These are phyloP conservation scores for Scaptomyza parva DNA, from an alignment of 2,888 invertebrate species.

Conservation along the genomic window DNA sequence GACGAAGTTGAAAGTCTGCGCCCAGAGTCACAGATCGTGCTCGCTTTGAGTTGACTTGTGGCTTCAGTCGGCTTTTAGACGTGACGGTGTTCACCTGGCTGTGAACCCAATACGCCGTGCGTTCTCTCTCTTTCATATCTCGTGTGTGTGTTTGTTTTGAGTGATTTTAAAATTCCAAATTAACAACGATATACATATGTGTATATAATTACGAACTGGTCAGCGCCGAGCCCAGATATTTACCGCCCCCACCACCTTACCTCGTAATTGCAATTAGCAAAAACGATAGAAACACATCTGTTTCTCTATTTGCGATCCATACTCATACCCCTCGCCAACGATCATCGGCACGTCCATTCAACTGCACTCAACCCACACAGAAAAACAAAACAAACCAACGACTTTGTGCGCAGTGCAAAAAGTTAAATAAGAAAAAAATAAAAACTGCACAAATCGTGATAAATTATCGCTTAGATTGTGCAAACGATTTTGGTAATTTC, in stretches of 20 bases:
- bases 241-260: constrained; percentile 17
- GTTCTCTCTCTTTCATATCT: constrained; percentile 9
- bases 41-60: constrained; percentile 27
- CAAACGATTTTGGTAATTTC: constrained; percentile 66
- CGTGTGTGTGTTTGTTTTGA: constrained; percentile 43
- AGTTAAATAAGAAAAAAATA: constrained; percentile 38
- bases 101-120: constrained; percentile 49
- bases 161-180: constrained; percentile 41
- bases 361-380: constrained; percentile 71
- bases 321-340: constrained; percentile 37
- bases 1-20: constrained; percentile 7
- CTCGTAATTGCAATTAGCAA: constrained; percentile 45
- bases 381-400: constrained; percentile 53
- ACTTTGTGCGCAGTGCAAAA: constrained; percentile 66
- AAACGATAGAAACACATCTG: constrained; percentile 33
- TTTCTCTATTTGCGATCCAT: constrained; percentile 28
- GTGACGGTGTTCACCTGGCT: constrained; percentile 71
- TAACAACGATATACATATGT: constrained; percentile 45
- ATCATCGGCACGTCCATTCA: constrained; percentile 66
- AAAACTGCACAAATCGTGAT: constrained; percentile 69
- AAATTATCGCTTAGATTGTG: constrained; percentile 74
- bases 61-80: constrained; percentile 73
- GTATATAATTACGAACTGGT: constrained; percentile 66
- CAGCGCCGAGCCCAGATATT: constrained; percentile 54
- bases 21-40: constrained; percentile 50